A percentile compares a stretch with the other conserved stretches of the same genome.
phyloP scores from a whole-genome alignment of 2,888 invertebrate species.

The Tinea semifulvella region DNA sequence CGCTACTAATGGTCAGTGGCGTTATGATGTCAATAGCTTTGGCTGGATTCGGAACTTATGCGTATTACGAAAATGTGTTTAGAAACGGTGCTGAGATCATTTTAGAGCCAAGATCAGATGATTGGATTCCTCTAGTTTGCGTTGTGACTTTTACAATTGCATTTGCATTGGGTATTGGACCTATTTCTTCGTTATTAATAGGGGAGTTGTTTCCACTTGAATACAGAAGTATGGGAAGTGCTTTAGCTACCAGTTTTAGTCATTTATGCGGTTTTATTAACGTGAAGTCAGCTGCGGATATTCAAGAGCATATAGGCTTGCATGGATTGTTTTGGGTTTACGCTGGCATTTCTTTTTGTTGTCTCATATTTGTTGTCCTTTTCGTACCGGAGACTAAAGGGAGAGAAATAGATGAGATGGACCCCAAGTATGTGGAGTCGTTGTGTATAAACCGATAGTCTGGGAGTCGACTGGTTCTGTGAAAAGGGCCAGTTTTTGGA shows the following conservation, averaged over 20 bases:
- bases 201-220: conserved; percentile 78
- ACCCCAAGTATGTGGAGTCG: conserved; percentile 71
- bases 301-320: conserved; percentile 75
- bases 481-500: background rate
- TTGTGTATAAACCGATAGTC: conserved; percentile 64
- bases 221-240: conserved; percentile 73
- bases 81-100: conserved; percentile 35
- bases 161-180: conserved; percentile 81
- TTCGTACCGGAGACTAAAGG: conserved; percentile 93
- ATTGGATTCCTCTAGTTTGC: conserved; percentile 87
- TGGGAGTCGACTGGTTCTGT: conserved; percentile 14
- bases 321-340: conserved; percentile 91
- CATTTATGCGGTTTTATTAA: conserved; percentile 87
- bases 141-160: conserved; percentile 85
- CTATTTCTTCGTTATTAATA: conserved; percentile 76
- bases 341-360: conserved; percentile 79
- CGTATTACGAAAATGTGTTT: conserved; percentile 77
- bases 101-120: conserved; percentile 65
- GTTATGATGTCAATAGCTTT: conserved; percentile 86
- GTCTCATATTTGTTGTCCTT: conserved; percentile 82
- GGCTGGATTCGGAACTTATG: conserved; percentile 84
- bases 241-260: conserved; percentile 82
- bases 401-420: conserved; percentile 88
- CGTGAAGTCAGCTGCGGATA: conserved; percentile 84
- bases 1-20: conserved; percentile 83